Evolutionary conservation across 2,113 vertebrate genomes (phyloP).

Genomic region (Corythaixoides concolor): DNA sequence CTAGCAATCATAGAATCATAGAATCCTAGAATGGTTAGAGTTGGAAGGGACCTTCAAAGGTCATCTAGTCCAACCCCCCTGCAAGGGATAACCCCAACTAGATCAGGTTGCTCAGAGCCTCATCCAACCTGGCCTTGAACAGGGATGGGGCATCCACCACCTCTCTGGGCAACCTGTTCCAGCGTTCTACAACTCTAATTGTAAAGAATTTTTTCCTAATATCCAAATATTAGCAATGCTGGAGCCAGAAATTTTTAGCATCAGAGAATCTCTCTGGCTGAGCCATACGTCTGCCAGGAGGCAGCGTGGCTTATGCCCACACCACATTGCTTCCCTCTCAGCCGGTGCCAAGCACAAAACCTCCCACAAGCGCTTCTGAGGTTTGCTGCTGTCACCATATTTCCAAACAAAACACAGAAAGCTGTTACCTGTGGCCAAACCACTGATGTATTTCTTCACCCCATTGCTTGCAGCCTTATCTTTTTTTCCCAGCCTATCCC

Average conservation of each 20-base stretch:
- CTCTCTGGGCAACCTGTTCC: no score
- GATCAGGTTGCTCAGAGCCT: no score
- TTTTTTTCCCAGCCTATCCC: neutral
- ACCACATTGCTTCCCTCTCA: neutral
- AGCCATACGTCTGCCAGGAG: neutral
- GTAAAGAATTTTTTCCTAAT: no score
- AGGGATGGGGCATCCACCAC: no score
- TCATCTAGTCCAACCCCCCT: no score
- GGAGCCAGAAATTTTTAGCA: neutral
- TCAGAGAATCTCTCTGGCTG: neutral
- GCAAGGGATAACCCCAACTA: no score
- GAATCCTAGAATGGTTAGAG: no score
- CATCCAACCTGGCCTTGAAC: no score
- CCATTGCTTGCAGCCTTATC: neutral
- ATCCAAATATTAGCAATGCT: no score
- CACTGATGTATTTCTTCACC: neutral
- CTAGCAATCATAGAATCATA: no score
- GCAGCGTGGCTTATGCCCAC: neutral
- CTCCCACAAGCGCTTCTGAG: neutral
- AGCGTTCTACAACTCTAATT: no score
- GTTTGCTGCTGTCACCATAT: neutral
- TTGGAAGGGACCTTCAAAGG: no score
- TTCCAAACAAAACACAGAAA: neutral
- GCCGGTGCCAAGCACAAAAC: neutral
- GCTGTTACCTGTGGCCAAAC: neutral